These are phyloP conservation scores for Cancer borealis DNA, from an alignment of 2,888 invertebrate species.

Conservation along the genomic window DNA sequence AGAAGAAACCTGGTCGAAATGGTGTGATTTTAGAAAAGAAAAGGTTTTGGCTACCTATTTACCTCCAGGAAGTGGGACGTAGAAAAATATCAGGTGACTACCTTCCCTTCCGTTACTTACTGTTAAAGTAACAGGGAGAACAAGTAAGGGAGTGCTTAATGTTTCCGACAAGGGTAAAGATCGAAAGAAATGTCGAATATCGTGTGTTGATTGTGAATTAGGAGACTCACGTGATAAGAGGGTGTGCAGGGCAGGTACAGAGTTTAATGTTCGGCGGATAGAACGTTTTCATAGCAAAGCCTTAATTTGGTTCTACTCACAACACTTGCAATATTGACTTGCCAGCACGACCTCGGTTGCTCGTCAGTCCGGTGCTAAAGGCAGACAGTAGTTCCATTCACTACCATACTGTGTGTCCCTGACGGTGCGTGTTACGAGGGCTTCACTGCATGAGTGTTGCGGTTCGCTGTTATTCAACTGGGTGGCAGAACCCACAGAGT, in stretches of 20 bases:
- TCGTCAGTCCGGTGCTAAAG: conserved; percentile 31
- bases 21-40: not conserved
- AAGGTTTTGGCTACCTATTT: not conserved
- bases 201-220: not conserved
- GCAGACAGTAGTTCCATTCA: not conserved
- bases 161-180: not conserved
- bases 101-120: not conserved
- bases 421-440: not conserved
- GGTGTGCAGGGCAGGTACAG: not conserved
- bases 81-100: not conserved
- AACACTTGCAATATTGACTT: not conserved
- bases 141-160: not conserved
- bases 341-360: not conserved
- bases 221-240: not conserved
- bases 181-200: not conserved
- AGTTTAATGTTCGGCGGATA: not conserved
- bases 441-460: not conserved
- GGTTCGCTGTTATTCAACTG: not conserved
- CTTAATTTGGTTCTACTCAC: not conserved
- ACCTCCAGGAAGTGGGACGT: not conserved
- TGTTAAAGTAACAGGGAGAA: not conserved
- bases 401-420: not conserved
- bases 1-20: not conserved
- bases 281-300: not conserved
- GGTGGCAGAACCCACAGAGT: not conserved